Base-by-base conservation (phyloP, 2,888 invertebrate species). In the Abscondita cerata region DNA sequence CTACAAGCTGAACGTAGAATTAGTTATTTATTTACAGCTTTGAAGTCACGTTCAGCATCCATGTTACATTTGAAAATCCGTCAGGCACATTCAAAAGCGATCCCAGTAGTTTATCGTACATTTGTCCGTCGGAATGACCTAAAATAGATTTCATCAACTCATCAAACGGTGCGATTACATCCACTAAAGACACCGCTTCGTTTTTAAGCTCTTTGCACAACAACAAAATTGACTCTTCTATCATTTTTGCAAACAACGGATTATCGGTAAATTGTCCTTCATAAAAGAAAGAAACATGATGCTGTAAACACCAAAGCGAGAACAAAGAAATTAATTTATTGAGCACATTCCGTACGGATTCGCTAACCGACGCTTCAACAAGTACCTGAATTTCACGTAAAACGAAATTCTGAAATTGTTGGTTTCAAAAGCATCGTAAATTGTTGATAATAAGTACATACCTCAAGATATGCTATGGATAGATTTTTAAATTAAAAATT, bases 111-210 rank as follows among this genome's bases (percentile, higher is more conserved):
- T 6, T 25, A 25, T 6, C 6, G 16, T 75, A 74, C 79, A 93
- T 94, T 85, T 91, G 85, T 76, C 96, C 96, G 80, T 95, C 93
- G 5, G 92, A 87, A 73, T 83, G 82, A 34, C 95, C 96, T 9
- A 96, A 83, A 0, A 91, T 87, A 0, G 95, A 95, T 73, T 90
- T 89, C 5, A 96, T 81, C 65, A 94, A 86, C 79, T 90, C 93
- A 82, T 96, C 96, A 0, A 92, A 90, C 1, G 93, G 94, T 0
- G 95, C 93, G 48, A 96, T 83, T 0, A 87, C 87, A 81, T 96
- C 96, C 0, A 86, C 89, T 19, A 96, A 82, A 0, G 89, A 75
- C 0, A 94, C 87, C 0, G 92, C 88, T 46, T 93, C 89, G 9
- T 88, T 83, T 72, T 89, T 86, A 2, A 93, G 68, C 20, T 78